Conservation (phyloP, 1,140 invertebrate species). For the Zeugodacus cucurbitae region DNA sequence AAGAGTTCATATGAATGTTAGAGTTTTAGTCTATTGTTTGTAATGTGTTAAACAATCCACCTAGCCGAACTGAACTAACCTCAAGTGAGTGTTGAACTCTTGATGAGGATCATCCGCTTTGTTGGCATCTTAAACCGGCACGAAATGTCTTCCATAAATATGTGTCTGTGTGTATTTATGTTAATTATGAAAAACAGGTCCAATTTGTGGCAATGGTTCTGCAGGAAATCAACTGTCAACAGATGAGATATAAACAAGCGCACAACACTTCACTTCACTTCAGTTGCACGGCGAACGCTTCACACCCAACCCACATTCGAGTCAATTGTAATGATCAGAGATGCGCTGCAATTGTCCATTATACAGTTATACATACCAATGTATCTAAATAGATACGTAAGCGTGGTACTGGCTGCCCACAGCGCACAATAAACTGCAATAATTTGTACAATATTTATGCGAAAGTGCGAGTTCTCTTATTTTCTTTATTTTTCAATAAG, state of each 20-base stretch:
- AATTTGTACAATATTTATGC: conserved; percentile 10
- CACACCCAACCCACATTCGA: conserved; percentile 17
- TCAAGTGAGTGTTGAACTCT: conserved; percentile 33
- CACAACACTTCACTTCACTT: background rate
- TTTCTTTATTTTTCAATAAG: background rate
- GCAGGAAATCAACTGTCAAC: conserved; percentile 38
- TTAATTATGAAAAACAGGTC: background rate
- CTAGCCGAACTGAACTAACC: background rate
- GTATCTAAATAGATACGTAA: background rate
- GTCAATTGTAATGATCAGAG: conserved; percentile 2
- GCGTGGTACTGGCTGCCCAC: background rate
- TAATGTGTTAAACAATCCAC: background rate
- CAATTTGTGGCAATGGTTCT: conserved; percentile 25
- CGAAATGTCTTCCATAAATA: background rate
- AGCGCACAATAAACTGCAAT: background rate
- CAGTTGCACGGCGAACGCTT: background rate
- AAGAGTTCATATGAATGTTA: background rate
- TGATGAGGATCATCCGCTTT: conserved; percentile 21
- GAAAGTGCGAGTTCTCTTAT: background rate
- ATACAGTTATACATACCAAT: background rate
- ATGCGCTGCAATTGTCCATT: background rate
- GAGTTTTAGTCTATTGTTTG: background rate
- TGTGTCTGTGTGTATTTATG: background rate
- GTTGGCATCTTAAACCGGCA: background rate
- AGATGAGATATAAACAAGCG: conserved; percentile 7